These are phyloP conservation scores for Sapajus apella DNA, from an alignment of 2,113 vertebrate genomes.

Conservation along the genomic window DNA sequence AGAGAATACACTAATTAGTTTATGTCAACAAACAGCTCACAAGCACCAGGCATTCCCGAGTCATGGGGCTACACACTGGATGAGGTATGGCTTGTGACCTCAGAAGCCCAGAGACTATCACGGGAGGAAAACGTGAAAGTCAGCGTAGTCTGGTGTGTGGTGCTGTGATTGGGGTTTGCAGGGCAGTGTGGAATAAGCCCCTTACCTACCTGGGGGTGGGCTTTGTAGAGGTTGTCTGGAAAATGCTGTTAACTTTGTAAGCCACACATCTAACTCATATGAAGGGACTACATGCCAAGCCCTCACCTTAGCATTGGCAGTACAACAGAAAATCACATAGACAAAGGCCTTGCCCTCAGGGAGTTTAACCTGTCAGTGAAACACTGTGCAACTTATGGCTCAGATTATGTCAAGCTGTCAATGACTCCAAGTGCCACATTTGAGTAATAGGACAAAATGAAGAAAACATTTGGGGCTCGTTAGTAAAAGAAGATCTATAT, in stretches of 20 bases:
- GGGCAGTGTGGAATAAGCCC: background rate
- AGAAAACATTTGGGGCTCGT: background rate
- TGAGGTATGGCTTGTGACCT: background rate
- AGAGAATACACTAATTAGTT: background rate
- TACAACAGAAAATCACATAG: background rate
- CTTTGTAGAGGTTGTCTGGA: background rate
- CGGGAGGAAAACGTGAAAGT: background rate
- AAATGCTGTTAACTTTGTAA: background rate
- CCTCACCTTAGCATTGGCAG: background rate
- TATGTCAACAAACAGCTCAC: background rate
- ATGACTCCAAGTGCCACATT: background rate
- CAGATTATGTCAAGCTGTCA: background rate
- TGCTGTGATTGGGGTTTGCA: accelerated
- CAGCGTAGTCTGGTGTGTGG: accelerated
- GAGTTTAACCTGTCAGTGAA: background rate
- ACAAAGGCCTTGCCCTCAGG: background rate
- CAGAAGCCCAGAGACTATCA: background rate
- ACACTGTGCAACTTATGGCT: background rate
- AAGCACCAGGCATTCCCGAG: background rate
- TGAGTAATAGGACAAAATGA: background rate
- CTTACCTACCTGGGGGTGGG: background rate
- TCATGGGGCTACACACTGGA: background rate
- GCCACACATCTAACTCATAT: background rate
- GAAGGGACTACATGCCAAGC: too few relatives aligned
- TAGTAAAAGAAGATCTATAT: background rate